A percentile compares a stretch with the other conserved stretches of the same genome.
Evolutionary conservation across 2,797 vertebrate genomes (phyloP).

Genomic region (Sebastes wilsoni): DNA sequence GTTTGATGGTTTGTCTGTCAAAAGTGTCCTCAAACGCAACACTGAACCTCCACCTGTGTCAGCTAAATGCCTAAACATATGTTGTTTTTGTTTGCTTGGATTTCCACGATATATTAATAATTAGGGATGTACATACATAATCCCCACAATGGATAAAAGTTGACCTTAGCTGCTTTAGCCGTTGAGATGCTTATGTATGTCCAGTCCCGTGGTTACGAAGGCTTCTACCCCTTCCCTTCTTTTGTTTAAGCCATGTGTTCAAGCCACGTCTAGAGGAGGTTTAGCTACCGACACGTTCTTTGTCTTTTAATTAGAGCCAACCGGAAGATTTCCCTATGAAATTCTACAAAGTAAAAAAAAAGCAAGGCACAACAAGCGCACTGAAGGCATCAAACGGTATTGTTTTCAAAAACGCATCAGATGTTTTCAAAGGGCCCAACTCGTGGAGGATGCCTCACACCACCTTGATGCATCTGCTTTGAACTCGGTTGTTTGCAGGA

Average conservation of each 20-base stretch:
- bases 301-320: conserved; percentile 15
- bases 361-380: conserved; percentile 30
- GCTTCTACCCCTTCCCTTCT: neutral
- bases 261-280: neutral
- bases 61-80: neutral
- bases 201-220: conserved; percentile 1
- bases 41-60: neutral
- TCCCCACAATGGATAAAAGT: neutral
- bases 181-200: neutral
- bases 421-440: conserved; percentile 10
- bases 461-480: conserved; percentile 51
- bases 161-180: conserved; percentile 3
- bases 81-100: no score
- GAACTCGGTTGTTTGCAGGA: conserved; percentile 40
- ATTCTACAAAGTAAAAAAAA: conserved; percentile 30
- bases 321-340: conserved; percentile 5
- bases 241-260: conserved; percentile 19
- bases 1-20: neutral
- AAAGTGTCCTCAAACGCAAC: conserved; percentile 5
- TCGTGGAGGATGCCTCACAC: conserved; percentile 29
- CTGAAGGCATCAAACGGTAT: conserved; percentile 23
- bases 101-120: neutral
- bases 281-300: neutral
- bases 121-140: neutral
- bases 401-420: conserved; percentile 2